A percentile compares a stretch with the other conserved stretches of the same genome.
Evolutionary conservation across 2,888 invertebrate species (phyloP).

Genomic region (Eutolmus rufibarbis): DNA sequence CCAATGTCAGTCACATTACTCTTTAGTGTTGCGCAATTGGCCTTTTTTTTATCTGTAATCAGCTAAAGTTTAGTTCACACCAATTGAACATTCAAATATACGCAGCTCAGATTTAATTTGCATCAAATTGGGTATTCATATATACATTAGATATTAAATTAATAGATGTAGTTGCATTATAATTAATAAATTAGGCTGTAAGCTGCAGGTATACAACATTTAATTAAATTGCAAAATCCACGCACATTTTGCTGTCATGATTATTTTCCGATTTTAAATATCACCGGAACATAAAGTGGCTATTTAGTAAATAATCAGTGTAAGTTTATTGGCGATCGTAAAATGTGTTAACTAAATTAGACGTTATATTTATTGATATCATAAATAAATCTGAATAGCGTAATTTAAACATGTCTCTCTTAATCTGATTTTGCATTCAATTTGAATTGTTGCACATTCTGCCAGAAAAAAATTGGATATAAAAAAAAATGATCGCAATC

Average conservation of each 20-base stretch:
- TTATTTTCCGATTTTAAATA: not conserved
- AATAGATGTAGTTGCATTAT: no score
- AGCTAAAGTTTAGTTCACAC: not conserved
- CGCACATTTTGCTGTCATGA: not conserved
- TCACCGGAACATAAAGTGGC: not conserved
- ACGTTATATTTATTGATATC: not conserved
- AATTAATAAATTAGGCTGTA: no score
- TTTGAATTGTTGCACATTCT: not conserved
- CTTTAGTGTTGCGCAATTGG: not conserved
- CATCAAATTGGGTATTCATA: not conserved
- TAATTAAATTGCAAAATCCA: not conserved
- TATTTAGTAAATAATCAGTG: not conserved
- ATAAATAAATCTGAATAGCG: not conserved
- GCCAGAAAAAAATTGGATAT: not conserved
- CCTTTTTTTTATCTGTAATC: not conserved
- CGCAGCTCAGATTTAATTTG: not conserved
- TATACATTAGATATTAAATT: no score
- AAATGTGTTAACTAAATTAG: not conserved
- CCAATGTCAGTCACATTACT: not conserved
- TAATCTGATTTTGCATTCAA: not conserved
- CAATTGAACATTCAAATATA: not conserved
- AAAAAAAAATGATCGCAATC: not conserved
- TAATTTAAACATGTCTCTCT: not conserved
- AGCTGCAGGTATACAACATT: no score
- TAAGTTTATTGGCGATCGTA: not conserved